A percentile compares a stretch with the other conserved stretches of the same genome.
Conservation (phyloP, 2,797 vertebrate species). For the Yasuhikotakia modesta region DNA sequence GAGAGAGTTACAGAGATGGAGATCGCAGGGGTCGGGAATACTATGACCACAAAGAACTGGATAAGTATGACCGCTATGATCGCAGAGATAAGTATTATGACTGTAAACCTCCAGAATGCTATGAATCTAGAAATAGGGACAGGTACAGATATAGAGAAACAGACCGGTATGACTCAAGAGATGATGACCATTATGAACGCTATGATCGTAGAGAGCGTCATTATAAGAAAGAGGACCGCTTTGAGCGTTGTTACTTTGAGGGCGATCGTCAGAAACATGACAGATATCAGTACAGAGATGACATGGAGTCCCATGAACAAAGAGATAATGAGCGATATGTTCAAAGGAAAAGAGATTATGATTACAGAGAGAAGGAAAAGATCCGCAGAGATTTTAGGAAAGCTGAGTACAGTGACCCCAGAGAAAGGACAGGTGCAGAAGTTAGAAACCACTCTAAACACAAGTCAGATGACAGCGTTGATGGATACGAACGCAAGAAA, state of each 20-base stretch:
- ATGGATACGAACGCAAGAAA: slow-evolving; percentile 52
- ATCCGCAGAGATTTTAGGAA: slow-evolving; percentile 57
- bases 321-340: slow-evolving; percentile 52
- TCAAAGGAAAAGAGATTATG: slow-evolving; percentile 58
- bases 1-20: slow-evolving; percentile 37
- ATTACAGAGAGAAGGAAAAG: slow-evolving; percentile 45
- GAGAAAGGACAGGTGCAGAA: slow-evolving; percentile 4
- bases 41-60: slow-evolving; percentile 61
- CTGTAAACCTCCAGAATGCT: slow-evolving; percentile 38
- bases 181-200: slow-evolving; percentile 53
- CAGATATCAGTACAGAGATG: slow-evolving; percentile 60
- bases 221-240: slow-evolving; percentile 58
- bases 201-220: slow-evolving; percentile 61
- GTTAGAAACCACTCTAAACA: slow-evolving; percentile 7
- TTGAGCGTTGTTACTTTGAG: slow-evolving; percentile 62
- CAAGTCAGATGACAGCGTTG: neutral
- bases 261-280: slow-evolving; percentile 62
- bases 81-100: slow-evolving; percentile 61
- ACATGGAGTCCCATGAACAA: slow-evolving; percentile 59
- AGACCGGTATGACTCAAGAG: slow-evolving; percentile 56
- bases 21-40: slow-evolving; percentile 51
- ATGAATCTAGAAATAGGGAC: slow-evolving; percentile 59
- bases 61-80: slow-evolving; percentile 62
- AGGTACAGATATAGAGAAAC: slow-evolving; percentile 54
- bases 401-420: slow-evolving; percentile 49